phyloP scores from a whole-genome alignment of 1,140 invertebrate species.

The Saccostrea glomerata region DNA sequence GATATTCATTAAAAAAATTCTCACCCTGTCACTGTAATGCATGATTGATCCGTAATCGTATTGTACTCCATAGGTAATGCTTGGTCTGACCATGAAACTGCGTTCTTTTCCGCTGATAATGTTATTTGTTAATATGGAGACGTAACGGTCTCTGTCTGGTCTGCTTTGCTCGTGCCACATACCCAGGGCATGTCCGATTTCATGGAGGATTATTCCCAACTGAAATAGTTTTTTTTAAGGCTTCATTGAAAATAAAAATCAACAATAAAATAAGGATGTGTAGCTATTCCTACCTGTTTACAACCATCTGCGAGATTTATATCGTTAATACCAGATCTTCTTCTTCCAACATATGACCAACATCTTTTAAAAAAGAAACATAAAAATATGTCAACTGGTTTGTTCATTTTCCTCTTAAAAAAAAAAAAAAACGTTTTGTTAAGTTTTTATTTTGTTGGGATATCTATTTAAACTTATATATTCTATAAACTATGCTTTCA shows the following conservation, averaged over 20 bases:
- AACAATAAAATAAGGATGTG: neutral
- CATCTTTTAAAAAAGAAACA: neutral
- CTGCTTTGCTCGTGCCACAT: slow-evolving; percentile 77
- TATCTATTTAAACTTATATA: too few relatives aligned
- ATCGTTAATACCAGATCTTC: neutral
- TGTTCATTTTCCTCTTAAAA: too few relatives aligned
- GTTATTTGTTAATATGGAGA: slow-evolving; percentile 70
- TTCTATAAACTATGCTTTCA: too few relatives aligned
- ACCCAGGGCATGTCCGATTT: slow-evolving; percentile 71
- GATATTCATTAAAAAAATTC: neutral
- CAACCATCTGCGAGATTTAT: neutral
- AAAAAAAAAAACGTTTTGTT: too few relatives aligned
- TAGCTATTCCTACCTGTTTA: neutral
- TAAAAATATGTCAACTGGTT: too few relatives aligned
- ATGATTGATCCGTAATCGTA: slow-evolving; percentile 79
- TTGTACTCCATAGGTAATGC: slow-evolving; percentile 53
- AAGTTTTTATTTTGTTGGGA: too few relatives aligned
- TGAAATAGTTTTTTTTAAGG: neutral
- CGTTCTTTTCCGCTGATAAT: slow-evolving; percentile 55
- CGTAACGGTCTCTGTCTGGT: slow-evolving; percentile 71
- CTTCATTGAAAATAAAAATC: neutral
- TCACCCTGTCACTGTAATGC: slow-evolving; percentile 74
- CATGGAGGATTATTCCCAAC: slow-evolving; percentile 63
- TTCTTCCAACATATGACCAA: neutral
- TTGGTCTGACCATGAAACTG: slow-evolving; percentile 54